phyloP scores from a whole-genome alignment of 2,113 vertebrate genomes.

The Eidolon helvum region DNA sequence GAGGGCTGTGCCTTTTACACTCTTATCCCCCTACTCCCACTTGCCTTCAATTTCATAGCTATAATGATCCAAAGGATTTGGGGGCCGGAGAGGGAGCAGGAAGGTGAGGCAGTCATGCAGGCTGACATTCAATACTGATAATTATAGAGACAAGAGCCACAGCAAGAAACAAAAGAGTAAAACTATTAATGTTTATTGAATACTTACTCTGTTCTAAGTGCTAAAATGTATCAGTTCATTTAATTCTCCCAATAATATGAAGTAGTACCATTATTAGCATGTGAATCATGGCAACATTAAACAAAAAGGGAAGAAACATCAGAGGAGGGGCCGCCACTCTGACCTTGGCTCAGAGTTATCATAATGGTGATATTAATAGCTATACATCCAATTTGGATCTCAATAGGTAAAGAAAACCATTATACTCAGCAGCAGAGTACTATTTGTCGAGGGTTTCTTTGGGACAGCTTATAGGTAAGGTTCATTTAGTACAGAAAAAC shows the following conservation, averaged over 20 bases:
- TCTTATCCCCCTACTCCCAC: rapidly evolving
- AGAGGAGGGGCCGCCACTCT: background rate
- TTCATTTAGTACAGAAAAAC: background rate
- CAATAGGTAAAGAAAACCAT: background rate
- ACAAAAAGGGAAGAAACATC: rapidly evolving
- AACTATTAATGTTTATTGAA: background rate
- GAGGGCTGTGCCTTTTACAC: background rate
- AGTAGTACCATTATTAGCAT: background rate
- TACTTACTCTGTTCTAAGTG: background rate
- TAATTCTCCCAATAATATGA: background rate
- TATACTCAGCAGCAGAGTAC: background rate
- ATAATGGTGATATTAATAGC: background rate
- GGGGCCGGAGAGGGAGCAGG: rapidly evolving
- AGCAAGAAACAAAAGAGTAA: background rate
- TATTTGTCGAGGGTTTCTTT: background rate
- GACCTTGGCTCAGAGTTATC: background rate
- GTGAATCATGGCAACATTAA: background rate
- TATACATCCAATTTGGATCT: background rate
- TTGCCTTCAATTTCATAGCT: background rate
- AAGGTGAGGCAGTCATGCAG: background rate
- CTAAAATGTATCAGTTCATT: background rate
- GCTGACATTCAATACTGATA: background rate
- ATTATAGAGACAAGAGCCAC: background rate
- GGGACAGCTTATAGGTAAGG: background rate
- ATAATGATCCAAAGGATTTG: background rate